These are phyloP conservation scores for Metellina segmentata DNA, from an alignment of 2,888 invertebrate genomes.

Conservation along the genomic window DNA sequence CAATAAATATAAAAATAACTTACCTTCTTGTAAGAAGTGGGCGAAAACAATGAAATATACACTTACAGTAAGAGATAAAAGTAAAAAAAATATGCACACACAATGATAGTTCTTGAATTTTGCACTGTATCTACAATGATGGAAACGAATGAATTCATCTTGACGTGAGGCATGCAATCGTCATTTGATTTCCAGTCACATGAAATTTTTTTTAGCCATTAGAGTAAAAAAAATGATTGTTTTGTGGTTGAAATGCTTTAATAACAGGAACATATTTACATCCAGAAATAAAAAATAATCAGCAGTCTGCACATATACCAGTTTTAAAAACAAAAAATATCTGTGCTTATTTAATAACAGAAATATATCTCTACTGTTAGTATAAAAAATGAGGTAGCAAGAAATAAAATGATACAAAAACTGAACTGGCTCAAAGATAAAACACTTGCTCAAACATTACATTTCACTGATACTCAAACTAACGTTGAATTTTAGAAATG, in stretches of 20 bases:
- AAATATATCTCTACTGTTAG: conserved; percentile 4
- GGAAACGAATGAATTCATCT: conserved; percentile 15
- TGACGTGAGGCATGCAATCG: not conserved
- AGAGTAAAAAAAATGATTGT: conserved; percentile 24
- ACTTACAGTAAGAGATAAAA: conserved; percentile 4
- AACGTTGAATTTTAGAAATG: not conserved
- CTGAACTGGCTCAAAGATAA: conserved; percentile 36
- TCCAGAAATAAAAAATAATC: conserved; percentile 24
- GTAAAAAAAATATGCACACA: conserved; percentile 21
- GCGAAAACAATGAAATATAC: conserved; percentile 25
- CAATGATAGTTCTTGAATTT: conserved; percentile 2
- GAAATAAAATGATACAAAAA: conserved; percentile 43
- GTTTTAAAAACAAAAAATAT: not conserved
- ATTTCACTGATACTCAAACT: not conserved
- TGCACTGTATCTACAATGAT: conserved; percentile 27
- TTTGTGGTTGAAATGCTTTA: conserved; percentile 13
- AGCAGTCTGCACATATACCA: not conserved
- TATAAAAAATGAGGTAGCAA: conserved; percentile 71
- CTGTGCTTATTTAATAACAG: conserved; percentile 11
- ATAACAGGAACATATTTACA: conserved; percentile 42
- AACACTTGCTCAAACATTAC: conserved; percentile 22
- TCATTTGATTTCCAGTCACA: not conserved
- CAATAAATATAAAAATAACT: conserved; percentile 57
- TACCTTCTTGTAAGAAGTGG: not conserved
- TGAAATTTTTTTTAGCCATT: not conserved